A percentile compares a stretch with the other conserved stretches of the same genome.
Evolutionary conservation across 2,113 vertebrate species (phyloP).

Genomic region (Eurypyga helias): DNA sequence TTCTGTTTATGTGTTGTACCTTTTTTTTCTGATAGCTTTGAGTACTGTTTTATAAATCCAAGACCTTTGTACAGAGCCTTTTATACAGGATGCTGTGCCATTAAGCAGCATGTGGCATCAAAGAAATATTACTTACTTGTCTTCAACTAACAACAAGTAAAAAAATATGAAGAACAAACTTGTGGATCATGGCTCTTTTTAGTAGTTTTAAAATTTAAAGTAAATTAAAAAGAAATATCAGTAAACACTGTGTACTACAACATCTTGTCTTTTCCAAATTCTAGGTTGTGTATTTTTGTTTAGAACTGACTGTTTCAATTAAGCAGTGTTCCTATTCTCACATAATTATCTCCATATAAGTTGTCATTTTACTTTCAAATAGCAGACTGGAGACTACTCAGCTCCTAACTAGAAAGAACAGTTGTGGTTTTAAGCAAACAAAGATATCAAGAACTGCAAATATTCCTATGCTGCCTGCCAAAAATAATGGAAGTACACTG

Average conservation of each 20-base stretch:
- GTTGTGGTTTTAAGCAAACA: slow-evolving; percentile 25
- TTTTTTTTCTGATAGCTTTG: not conserved
- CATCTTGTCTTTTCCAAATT: not conserved
- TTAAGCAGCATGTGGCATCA: not conserved
- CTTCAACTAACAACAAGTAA: not conserved
- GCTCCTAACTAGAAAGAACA: not conserved
- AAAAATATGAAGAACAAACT: not conserved
- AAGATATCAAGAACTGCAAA: not conserved
- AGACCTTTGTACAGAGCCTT: not conserved
- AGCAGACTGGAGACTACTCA: not conserved
- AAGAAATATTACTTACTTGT: not conserved
- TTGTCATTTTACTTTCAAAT: slow-evolving; percentile 26
- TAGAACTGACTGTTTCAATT: slow-evolving; percentile 25
- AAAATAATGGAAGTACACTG: not conserved
- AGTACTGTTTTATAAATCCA: not conserved
- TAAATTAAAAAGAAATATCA: not conserved
- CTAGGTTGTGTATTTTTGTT: not conserved
- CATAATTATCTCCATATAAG: not conserved
- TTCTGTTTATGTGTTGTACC: not conserved
- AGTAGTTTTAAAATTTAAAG: not conserved
- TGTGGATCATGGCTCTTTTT: not conserved
- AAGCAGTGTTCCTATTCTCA: not conserved
- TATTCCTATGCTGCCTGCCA: not conserved
- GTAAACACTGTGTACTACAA: not conserved
- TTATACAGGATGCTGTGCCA: not conserved